These are phyloP conservation scores for Nasalis larvatus DNA, from an alignment of 2,113 vertebrate genomes.

Conservation along the genomic window DNA sequence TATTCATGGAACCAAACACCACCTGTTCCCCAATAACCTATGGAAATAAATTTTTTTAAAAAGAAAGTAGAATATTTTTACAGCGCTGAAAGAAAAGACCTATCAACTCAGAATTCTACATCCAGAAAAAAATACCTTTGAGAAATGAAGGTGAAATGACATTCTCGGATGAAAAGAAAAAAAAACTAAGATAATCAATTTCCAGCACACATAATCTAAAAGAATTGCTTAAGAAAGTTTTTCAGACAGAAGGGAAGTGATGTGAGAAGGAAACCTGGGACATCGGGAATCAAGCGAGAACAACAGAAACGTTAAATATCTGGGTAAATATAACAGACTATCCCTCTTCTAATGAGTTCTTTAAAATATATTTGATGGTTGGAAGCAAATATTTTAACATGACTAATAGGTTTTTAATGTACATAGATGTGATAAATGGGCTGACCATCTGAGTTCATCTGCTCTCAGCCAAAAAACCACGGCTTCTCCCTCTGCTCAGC, in stretches of 20 bases:
- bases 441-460: background rate
- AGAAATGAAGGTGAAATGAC: background rate
- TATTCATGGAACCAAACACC: too few relatives aligned
- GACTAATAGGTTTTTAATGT: background rate
- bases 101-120: background rate
- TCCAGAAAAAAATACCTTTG: background rate
- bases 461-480: background rate
- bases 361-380: background rate
- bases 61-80: too few relatives aligned
- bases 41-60: too few relatives aligned
- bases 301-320: background rate
- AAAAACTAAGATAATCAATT: background rate
- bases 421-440: background rate
- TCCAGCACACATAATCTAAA: background rate
- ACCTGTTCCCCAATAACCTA: too few relatives aligned
- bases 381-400: background rate
- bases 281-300: background rate
- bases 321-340: background rate
- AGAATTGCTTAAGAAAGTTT: background rate
- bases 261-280: background rate
- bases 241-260: background rate
- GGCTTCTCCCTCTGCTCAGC: background rate
- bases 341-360: background rate
- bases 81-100: background rate
- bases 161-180: background rate